Percentiles rank a stretch among this genome's conserved stretches.
Conservation (phyloP, 2,888 invertebrate genomes). For the Pasiphila rectangulata region DNA sequence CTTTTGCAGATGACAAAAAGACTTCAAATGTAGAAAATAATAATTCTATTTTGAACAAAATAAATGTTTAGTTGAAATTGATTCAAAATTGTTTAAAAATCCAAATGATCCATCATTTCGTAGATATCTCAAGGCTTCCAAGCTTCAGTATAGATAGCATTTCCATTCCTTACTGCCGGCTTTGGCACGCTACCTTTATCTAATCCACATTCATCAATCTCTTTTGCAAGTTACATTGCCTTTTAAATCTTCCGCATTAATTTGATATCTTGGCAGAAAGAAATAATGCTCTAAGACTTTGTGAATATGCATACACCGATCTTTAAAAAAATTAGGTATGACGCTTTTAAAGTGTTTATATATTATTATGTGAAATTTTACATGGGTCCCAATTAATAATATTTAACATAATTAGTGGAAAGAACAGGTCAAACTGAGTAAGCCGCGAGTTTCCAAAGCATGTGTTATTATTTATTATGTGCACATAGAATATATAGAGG, state of each 20-base stretch:
- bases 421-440: too few species aligned
- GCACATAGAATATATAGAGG: too few species aligned
- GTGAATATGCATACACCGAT: neutral
- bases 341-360: too few species aligned
- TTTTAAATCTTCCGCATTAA: conserved; percentile 18
- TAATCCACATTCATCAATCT: conserved; percentile 27
- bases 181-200: conserved; percentile 24
- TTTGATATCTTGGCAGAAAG: conserved; percentile 6
- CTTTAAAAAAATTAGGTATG: too few species aligned
- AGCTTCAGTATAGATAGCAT: conserved; percentile 14
- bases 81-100: conserved; percentile 17
- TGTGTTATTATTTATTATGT: too few species aligned
- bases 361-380: too few species aligned
- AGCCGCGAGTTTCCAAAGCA: too few species aligned
- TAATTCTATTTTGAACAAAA: too few species aligned
- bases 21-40: too few species aligned
- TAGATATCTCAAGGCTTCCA: conserved; percentile 16
- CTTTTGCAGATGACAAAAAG: too few species aligned
- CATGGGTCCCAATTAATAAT: too few species aligned
- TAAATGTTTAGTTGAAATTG: conserved; percentile 11
- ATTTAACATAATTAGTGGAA: too few species aligned
- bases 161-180: conserved; percentile 20
- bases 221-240: conserved; percentile 22
- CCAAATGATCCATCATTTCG: conserved; percentile 20
- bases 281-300: neutral